phyloP scores from a whole-genome alignment of 2,888 invertebrate species.

The Melikaiella ostensackeni region DNA sequence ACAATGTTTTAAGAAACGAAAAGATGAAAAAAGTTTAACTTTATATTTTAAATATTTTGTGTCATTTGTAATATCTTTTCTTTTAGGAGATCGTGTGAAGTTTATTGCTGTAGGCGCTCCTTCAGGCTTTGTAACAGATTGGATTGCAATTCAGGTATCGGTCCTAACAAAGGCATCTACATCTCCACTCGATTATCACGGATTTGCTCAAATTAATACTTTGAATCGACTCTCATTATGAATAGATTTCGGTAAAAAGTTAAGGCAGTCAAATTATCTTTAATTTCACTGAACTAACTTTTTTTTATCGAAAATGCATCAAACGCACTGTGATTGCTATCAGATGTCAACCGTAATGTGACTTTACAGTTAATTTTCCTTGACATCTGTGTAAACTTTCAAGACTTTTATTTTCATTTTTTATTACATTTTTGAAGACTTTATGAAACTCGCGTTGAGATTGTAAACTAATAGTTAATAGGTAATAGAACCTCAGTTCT shows the following conservation, averaged over 20 bases:
- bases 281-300: not conserved
- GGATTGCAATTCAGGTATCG: constrained; percentile 55
- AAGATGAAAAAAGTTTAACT: too few relatives aligned
- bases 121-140: constrained; percentile 48
- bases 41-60: not conserved
- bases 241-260: not conserved
- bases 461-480: too few relatives aligned
- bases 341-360: not conserved
- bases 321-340: not conserved
- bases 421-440: not conserved
- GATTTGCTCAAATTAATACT: not conserved
- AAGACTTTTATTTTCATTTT: not conserved
- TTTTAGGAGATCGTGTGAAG: constrained; percentile 52
- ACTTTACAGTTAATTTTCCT: not conserved
- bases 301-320: not conserved
- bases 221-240: not conserved
- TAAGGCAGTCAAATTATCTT: not conserved
- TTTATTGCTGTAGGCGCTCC: constrained; percentile 55
- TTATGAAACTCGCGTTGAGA: not conserved
- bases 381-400: not conserved
- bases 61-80: not conserved
- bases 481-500: too few relatives aligned
- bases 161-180: constrained; percentile 21
- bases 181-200: not conserved
- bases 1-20: too few relatives aligned